A percentile compares a stretch with the other conserved stretches of the same genome.
Evolutionary conservation across 1,140 invertebrate genomes (phyloP).

Genomic region (Laupala kohalensis): DNA sequence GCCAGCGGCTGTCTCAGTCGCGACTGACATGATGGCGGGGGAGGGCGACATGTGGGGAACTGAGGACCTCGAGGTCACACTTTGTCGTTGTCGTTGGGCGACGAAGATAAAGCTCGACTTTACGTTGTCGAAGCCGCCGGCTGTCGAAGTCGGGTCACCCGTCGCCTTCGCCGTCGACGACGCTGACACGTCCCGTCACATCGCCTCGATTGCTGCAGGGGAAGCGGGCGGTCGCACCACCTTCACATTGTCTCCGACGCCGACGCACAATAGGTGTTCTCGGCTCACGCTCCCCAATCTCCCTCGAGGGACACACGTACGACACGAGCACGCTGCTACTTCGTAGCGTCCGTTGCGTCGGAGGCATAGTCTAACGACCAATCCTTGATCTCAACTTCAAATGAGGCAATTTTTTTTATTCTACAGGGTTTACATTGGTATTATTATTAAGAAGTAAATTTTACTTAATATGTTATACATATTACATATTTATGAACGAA

Average conservation of each 20-base stretch:
- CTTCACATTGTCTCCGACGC: background rate
- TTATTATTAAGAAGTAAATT: too few relatives aligned
- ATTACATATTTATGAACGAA: too few relatives aligned
- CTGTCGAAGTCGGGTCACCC: background rate
- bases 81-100: background rate
- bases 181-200: background rate
- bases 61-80: background rate
- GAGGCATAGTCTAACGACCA: too few relatives aligned
- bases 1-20: too few relatives aligned
- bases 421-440: too few relatives aligned
- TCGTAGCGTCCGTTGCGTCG: background rate
- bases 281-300: too few relatives aligned
- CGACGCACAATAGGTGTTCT: background rate
- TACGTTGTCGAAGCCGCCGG: too few relatives aligned
- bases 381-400: too few relatives aligned
- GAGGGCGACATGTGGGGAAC: background rate
- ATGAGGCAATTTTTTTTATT: too few relatives aligned
- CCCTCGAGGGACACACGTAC: background rate
- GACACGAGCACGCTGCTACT: too few relatives aligned
- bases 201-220: too few relatives aligned
- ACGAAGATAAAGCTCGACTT: background rate
- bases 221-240: background rate
- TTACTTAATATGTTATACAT: too few relatives aligned
- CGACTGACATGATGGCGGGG: background rate
- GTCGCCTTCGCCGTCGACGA: background rate